Evolutionary conservation across 2,113 vertebrate genomes (phyloP).

Genomic region (Podiceps cristatus): DNA sequence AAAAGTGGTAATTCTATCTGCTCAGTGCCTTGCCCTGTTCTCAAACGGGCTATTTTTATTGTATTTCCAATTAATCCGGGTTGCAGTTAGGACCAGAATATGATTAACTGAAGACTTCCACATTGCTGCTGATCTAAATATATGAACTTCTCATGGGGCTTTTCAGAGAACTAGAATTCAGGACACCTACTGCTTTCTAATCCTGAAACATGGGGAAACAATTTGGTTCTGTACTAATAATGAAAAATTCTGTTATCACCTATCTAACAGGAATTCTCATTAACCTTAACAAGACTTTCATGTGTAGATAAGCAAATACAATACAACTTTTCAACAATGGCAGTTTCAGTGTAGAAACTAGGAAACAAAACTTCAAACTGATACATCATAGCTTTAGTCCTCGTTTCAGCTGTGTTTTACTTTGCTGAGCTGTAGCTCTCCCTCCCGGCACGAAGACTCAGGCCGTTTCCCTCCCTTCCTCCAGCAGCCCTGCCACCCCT

Average conservation of each 20-base stretch:
- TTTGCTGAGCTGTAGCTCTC: not conserved
- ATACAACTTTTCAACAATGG: not conserved
- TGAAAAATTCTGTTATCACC: not conserved
- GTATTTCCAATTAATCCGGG: slow-evolving; percentile 4
- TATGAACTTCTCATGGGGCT: not conserved
- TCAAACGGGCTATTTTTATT: not conserved
- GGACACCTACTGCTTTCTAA: slow-evolving; percentile 7
- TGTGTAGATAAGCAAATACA: slow-evolving; percentile 39
- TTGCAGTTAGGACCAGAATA: not conserved
- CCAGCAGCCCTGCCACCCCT: not conserved
- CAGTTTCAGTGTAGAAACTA: not conserved
- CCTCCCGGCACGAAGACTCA: not conserved
- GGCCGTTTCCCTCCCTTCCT: not conserved
- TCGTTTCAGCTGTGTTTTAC: not conserved
- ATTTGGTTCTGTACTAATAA: slow-evolving; percentile 15
- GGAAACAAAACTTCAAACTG: not conserved
- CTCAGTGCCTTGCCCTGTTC: not conserved
- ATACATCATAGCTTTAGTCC: not conserved
- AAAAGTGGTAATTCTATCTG: not conserved
- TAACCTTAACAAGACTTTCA: slow-evolving; percentile 50
- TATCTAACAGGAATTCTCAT: slow-evolving; percentile 43
- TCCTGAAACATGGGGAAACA: slow-evolving; percentile 5
- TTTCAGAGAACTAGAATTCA: slow-evolving; percentile 30
- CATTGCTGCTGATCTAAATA: slow-evolving; percentile 11
- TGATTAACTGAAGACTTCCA: not conserved